Percentiles rank a stretch among this genome's conserved stretches.
These are phyloP conservation scores for Hydropotes inermis DNA, from an alignment of 2,113 vertebrate genomes.

Conservation along the genomic window DNA sequence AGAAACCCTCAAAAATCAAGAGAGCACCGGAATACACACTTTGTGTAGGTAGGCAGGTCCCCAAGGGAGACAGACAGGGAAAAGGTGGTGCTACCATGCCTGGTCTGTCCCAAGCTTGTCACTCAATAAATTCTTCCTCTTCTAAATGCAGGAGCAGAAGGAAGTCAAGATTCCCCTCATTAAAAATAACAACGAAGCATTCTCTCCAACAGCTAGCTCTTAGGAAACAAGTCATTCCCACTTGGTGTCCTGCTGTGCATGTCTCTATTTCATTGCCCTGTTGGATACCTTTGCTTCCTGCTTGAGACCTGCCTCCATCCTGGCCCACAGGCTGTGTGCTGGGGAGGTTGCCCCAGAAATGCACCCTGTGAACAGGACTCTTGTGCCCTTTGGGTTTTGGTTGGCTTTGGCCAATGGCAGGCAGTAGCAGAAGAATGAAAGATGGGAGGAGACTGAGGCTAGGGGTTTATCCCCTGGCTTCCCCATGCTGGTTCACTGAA, in stretches of 20 bases:
- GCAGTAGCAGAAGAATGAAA: background rate
- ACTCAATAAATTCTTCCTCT: background rate
- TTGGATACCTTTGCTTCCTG: background rate
- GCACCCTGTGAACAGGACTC: background rate
- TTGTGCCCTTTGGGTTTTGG: background rate
- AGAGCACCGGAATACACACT: background rate
- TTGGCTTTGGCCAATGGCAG: background rate
- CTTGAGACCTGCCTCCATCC: background rate
- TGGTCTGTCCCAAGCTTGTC: background rate
- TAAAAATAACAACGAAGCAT: background rate
- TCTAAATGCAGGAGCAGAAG: background rate
- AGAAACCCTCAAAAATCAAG: background rate
- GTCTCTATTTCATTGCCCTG: background rate
- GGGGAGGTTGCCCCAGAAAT: background rate
- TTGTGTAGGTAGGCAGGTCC: background rate
- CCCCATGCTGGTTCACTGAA: background rate
- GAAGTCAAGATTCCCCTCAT: background rate
- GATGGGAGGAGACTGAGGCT: background rate
- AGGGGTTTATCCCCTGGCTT: background rate
- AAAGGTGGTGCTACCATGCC: background rate
- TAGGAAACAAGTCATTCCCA: background rate
- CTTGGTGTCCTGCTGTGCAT: fast-evolving
- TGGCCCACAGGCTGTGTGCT: background rate
- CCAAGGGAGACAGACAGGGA: background rate
- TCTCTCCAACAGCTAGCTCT: background rate